Conservation (phyloP, 2,113 vertebrate genomes). For the Cricetomys ansorgei region DNA sequence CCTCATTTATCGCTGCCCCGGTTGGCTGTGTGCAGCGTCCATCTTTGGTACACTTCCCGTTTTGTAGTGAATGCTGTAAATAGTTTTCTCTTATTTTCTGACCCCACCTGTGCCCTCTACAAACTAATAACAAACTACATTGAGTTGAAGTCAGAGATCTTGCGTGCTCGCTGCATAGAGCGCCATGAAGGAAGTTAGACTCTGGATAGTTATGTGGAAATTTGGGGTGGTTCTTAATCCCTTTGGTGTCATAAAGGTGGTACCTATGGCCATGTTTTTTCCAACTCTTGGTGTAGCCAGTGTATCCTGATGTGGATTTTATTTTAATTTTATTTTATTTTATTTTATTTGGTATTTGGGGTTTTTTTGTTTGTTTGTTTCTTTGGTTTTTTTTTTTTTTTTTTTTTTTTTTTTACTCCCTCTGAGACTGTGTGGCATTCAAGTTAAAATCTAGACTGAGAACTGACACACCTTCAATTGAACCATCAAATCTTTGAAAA, state of each 20-base stretch:
- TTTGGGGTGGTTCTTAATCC: constrained; percentile 65
- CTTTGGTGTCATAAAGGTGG: constrained; percentile 67
- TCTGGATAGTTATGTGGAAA: constrained; percentile 23
- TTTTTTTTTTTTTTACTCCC: constrained; percentile 57
- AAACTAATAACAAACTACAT: constrained; percentile 34
- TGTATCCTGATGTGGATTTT: background rate
- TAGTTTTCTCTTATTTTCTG: background rate
- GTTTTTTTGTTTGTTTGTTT: too few relatives aligned
- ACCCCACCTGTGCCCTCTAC: background rate
- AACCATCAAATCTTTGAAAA: constrained; percentile 85
- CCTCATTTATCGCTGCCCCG: background rate
- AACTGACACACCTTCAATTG: constrained; percentile 83
- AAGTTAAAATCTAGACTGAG: constrained; percentile 78
- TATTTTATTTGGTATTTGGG: too few relatives aligned
- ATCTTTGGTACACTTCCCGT: background rate
- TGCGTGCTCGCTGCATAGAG: constrained; percentile 7
- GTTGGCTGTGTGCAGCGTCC: background rate
- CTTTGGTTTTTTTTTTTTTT: too few relatives aligned
- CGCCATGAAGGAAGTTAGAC: constrained; percentile 27
- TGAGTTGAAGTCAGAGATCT: constrained; percentile 22
- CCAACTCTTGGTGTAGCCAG: constrained; percentile 55
- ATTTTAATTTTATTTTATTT: too few relatives aligned
- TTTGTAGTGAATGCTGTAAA: background rate
- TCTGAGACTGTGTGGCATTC: constrained; percentile 64
- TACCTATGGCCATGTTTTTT: constrained; percentile 56